Base-by-base conservation (phyloP, 2,113 vertebrate genomes). In the Pseudorectes ferrugineus region DNA sequence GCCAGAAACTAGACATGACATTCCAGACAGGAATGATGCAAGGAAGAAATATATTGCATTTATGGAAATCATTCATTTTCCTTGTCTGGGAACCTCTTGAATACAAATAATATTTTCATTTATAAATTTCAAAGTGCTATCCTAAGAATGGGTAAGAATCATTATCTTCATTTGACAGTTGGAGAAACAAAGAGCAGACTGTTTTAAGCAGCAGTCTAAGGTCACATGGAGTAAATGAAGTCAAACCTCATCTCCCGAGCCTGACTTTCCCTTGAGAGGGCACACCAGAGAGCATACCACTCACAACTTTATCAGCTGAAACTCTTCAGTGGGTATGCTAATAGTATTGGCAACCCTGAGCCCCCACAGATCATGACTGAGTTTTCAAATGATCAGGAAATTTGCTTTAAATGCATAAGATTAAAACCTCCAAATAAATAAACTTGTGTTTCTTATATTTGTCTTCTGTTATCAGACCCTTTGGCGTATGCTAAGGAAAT, bases 21-120 rank as follows among this genome's bases (percentile, higher is more conserved):
- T 82, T 95, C 81, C 87, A 92, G 77, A 77, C 78, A 36, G 85
- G 66, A 86, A 89, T 63, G 72, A 91, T 73, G 80, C 76, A 80
- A 90, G 77, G 71, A 85, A 92, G 31, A 88, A 95, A 93, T 88
- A 74, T 12, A 93, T 80, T 89, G 40, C 68, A 59, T 88, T 93
- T 96, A 96, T 96, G 95, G 82, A 97, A 97, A 96, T 95, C 3
- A 84, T 93, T 90, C 17, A 38, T 85, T 93, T 96, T 89, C 55
- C 75, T 85, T 85, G 93, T 95, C 94, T 96, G 85, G 90, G 72
- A 94, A 80, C 79, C 40, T 86, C 65, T 89, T 90, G 88, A 94
- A 92, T 92, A 92, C 85, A 96, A 96, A 96, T 94, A 97, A 90
- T 96, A 94, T 94, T 95, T 95, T 92, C 82, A 93, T 88, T 94